A percentile compares a stretch with the other conserved stretches of the same genome.
Evolutionary conservation across 2,113 vertebrate genomes (phyloP).

Genomic region (Salvelinus fontinalis): DNA sequence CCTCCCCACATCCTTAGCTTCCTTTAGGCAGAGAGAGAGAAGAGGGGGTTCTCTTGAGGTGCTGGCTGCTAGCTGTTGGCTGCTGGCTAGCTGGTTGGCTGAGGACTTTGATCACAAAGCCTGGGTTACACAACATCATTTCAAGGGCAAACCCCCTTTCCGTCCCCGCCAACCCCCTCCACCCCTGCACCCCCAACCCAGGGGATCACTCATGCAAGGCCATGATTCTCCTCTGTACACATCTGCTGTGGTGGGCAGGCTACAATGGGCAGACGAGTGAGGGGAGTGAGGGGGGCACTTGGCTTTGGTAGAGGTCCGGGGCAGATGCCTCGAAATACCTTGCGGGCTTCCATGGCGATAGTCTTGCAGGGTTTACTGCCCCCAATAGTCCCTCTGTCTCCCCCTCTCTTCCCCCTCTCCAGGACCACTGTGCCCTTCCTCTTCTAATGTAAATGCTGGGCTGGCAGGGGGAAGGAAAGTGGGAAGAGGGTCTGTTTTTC

Average conservation of each 20-base stretch:
- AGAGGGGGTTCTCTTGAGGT: slow-evolving; percentile 5
- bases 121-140: slow-evolving; percentile 43
- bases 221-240: slow-evolving; percentile 62
- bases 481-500: slow-evolving; percentile 20
- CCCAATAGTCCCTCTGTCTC: slow-evolving; percentile 60
- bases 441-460: slow-evolving; percentile 78
- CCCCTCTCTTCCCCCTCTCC: slow-evolving; percentile 48
- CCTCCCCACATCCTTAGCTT: background rate
- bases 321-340: slow-evolving; percentile 70
- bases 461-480: slow-evolving; percentile 38
- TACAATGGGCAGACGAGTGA: slow-evolving; percentile 53
- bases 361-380: slow-evolving; percentile 76
- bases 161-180: slow-evolving; percentile 26
- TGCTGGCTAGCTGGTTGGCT: too few species aligned
- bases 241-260: slow-evolving; percentile 73
- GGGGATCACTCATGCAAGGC: slow-evolving; percentile 67
- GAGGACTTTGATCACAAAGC: background rate
- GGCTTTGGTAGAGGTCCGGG: slow-evolving; percentile 58
- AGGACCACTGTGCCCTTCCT: slow-evolving; percentile 64
- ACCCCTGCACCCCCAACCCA: slow-evolving; percentile 46
- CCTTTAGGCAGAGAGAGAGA: background rate
- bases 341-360: slow-evolving; percentile 74
- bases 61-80: too few species aligned
- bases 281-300: slow-evolving; percentile 52
- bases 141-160: slow-evolving; percentile 43